Evolutionary conservation across 2,113 vertebrate species (phyloP).

Genomic region (Fukomys damarensis): DNA sequence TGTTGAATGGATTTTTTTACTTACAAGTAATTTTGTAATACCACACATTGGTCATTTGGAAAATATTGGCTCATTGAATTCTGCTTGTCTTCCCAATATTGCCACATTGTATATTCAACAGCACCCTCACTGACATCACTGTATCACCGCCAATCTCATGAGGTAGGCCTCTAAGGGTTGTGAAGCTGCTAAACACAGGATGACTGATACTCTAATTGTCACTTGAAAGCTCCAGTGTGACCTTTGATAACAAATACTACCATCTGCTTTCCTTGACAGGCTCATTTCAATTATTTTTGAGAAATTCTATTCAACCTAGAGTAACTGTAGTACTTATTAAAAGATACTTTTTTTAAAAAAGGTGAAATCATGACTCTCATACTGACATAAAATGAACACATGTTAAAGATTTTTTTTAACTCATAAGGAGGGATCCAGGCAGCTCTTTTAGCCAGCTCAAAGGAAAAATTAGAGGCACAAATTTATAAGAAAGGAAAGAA

Average conservation of each 20-base stretch:
- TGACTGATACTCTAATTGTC: slow-evolving; percentile 23
- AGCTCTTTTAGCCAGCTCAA: slow-evolving; percentile 20
- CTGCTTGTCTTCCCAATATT: not conserved
- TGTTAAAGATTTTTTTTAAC: slow-evolving; percentile 30
- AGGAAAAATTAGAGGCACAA: slow-evolving; percentile 11
- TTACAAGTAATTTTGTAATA: not conserved
- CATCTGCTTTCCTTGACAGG: slow-evolving; percentile 37
- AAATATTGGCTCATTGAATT: not conserved
- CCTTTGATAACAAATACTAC: slow-evolving; percentile 7
- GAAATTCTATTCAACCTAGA: slow-evolving; percentile 43
- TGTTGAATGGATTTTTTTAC: slow-evolving; percentile 17
- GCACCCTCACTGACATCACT: not conserved
- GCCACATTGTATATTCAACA: slow-evolving; percentile 14
- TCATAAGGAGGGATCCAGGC: not conserved
- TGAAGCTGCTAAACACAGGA: not conserved
- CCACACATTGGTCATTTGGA: not conserved
- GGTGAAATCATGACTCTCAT: slow-evolving; percentile 12
- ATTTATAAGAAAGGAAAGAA: slow-evolving; percentile 25
- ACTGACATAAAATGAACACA: slow-evolving; percentile 35
- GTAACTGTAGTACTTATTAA: not conserved
- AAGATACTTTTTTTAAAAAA: slow-evolving; percentile 38
- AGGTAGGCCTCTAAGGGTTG: not conserved
- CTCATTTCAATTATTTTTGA: slow-evolving; percentile 42
- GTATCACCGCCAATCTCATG: not conserved
- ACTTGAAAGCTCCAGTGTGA: slow-evolving; percentile 38